Base-by-base conservation (phyloP, 2,113 vertebrate species). In the Menura novaehollandiae region DNA sequence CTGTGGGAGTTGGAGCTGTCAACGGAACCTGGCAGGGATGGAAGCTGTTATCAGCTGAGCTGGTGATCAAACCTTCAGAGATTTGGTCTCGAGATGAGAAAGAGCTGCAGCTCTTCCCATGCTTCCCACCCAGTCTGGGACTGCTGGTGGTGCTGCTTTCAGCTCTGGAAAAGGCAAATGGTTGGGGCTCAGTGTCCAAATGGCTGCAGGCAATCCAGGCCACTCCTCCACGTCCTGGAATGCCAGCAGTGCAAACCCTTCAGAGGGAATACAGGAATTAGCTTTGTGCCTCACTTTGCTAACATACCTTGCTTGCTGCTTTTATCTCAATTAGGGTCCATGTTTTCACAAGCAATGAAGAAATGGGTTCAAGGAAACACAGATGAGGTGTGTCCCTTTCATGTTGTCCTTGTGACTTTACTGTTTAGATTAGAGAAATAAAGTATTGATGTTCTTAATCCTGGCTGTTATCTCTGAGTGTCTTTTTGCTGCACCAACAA, bases 321-420 rank as follows among this genome's bases (percentile, higher is more conserved):
- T 93, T 46, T 93, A 15, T 89, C 87, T 93, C 52, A 12, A 52
- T 72, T 94, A 99, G 99, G 99, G 95, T 99, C 98, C 93, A 99
- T 99, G 98, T 99, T 99, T 97, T 99, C 99, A 96, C 98, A 99
- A 98, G 99, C 98, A 77, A 99, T 99, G 99, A 99, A 99, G 98
- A 99, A 99, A 95, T 99, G 99, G 99, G 99, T 99, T 72, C 99
- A 99, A 97, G 99, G 99, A 95, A 98, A 97, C 95, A 98, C 99
- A 37, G 98, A 99, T 81, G 99, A 99, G 99, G 99, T 99, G 67
- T 49, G 60, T 63, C 17, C 11, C 30, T n/a, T 91, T 92, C 91
- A 44, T 46, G 13, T 79, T 86, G 16, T 58, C 26, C 59, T 46
- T 66, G 58, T 62, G 32, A 35, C 47, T 85, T 89, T 5, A 39